Base-by-base conservation (phyloP, 2,797 vertebrate genomes). In the Poeciliopsis gracilis region DNA sequence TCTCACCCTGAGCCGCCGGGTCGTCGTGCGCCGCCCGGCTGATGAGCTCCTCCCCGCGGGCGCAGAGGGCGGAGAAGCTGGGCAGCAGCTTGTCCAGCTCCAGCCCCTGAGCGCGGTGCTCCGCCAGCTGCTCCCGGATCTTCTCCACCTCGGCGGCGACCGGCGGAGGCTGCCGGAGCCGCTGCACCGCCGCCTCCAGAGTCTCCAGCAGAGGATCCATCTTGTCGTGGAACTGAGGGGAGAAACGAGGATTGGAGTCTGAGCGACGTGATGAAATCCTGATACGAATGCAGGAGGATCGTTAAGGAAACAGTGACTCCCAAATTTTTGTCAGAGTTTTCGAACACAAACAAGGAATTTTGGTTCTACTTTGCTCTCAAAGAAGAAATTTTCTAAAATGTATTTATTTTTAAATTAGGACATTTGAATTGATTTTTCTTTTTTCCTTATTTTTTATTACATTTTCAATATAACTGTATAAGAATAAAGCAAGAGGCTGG, bases 121-220 rank as follows among this genome's bases (percentile, higher is more conserved):
- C 98, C 0, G 95, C 94, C 93, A 99, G 96, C 93, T 99, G 98
- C 92, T 99, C 98, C 61, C 98, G 94, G 95, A 99, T 99, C 95
- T 99, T 99, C 2, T 99, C 98, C 11, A 99, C 98, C 95, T 99
- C 98, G 0, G 98, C 98, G 0, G 98, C 98, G 89, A 99, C 98
- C 0, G 97, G 95, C 0, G 98, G 98, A 0, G 98, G 97, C 95
- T 96, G 92, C 4, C 96, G 95, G 78, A 99, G 94, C 49, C 98
- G 96, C 91, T 97, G 97, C 0, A 97, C 97, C 11, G 99, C 97
- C 51, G 86, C 95, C 93, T 97, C 98, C 92, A 99, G 93, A 0
- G 97, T 97, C 95, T 99, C 98, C 96, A 99, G 87, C 95, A 99
- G 97, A 20, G 98, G 98, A 88, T 99, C 98, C 69, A 99, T 98